Evolutionary conservation across 1,140 invertebrate genomes (phyloP).

Genomic region (Apocrypta bakeri): DNA sequence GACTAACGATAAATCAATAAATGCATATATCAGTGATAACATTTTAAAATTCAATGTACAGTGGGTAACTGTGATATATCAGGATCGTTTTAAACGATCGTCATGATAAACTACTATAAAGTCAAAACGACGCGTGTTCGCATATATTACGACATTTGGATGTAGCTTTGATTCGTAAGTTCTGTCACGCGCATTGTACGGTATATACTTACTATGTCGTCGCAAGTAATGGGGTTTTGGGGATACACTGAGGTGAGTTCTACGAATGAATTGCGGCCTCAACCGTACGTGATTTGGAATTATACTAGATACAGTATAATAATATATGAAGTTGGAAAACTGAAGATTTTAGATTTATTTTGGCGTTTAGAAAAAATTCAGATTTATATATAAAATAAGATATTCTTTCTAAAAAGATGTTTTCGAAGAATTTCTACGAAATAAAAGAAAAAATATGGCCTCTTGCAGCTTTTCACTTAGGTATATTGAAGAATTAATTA

Average conservation of each 20-base stretch:
- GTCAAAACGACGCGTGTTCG: not conserved
- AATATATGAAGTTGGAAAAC: no score
- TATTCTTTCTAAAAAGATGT: no score
- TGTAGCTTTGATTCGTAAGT: not conserved
- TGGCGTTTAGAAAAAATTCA: no score
- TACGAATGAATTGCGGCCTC: not conserved
- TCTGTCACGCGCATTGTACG: not conserved
- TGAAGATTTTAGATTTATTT: no score
- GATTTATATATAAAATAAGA: no score
- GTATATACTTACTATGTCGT: not conserved
- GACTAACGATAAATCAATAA: no score
- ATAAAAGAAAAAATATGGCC: not conserved
- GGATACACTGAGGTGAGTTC: not conserved
- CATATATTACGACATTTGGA: slow-evolving; percentile 15
- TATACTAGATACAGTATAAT: not conserved
- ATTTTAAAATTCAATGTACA: not conserved
- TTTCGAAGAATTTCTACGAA: not conserved
- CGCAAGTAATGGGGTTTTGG: not conserved
- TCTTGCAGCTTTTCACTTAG: not conserved
- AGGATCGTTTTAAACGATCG: not conserved
- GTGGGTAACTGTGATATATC: no score
- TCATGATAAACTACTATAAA: not conserved
- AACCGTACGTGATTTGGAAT: not conserved
- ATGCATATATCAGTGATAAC: no score
- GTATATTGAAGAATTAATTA: not conserved